A percentile compares a stretch with the other conserved stretches of the same genome.
Conservation (phyloP, 2,797 vertebrate species). For the Lagocephalus sceleratus region DNA sequence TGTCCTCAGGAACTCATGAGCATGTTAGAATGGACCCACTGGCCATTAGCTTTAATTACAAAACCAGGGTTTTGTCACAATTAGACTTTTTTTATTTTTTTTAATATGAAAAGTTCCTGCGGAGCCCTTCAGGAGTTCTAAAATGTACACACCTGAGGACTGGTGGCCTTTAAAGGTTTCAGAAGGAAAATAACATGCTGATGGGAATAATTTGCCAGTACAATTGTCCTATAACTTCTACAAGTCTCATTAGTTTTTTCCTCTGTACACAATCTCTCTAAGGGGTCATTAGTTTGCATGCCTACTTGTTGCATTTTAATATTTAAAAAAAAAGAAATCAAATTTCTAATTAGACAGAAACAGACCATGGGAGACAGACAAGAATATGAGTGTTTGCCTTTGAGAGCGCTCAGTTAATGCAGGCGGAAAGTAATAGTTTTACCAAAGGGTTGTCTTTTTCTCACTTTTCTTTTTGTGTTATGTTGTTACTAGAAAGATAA, state of each 20-base stretch:
- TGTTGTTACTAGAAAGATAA: too few relatives aligned
- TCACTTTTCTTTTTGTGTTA: too few relatives aligned
- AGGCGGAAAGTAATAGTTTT: neutral
- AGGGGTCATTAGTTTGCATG: slow-evolving; percentile 5
- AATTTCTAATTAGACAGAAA: slow-evolving; percentile 1
- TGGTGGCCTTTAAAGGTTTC: slow-evolving; percentile 25
- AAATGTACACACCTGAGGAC: slow-evolving; percentile 20
- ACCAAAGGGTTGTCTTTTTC: too few relatives aligned
- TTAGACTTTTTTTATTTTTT: too few relatives aligned
- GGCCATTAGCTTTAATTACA: slow-evolving; percentile 37
- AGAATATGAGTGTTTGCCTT: neutral
- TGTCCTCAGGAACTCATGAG: too few relatives aligned
- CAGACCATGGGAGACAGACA: neutral
- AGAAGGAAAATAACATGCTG: slow-evolving; percentile 24
- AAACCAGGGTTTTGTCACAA: neutral
- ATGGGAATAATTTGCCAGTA: slow-evolving; percentile 18
- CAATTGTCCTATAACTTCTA: slow-evolving; percentile 40
- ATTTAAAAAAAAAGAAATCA: neutral
- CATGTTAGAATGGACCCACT: slow-evolving; percentile 10
- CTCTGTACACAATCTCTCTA: neutral
- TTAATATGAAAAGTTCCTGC: slow-evolving; percentile 17
- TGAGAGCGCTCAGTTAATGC: neutral
- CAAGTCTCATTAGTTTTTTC: slow-evolving; percentile 11
- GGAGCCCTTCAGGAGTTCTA: slow-evolving; percentile 21
- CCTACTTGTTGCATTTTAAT: neutral